Percentiles rank a stretch among this genome's conserved stretches.
Conservation (phyloP, 2,113 vertebrate species). For the Ceyx margarethae region DNA sequence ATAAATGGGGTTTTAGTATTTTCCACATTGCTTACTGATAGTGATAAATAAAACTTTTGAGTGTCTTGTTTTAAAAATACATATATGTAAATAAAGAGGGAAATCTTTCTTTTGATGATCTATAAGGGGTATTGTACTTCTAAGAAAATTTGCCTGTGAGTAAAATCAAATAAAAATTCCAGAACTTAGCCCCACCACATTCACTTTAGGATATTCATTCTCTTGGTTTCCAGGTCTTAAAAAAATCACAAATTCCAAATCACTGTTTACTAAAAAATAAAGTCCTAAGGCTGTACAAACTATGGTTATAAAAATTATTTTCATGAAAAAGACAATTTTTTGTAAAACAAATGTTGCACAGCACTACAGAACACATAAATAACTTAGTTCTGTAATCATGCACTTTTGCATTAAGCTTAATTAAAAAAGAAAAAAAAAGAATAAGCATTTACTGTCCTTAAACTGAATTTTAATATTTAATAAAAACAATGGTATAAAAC, state of each 20-base stretch:
- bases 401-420: not conserved
- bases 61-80: not conserved
- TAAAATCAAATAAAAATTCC: not conserved
- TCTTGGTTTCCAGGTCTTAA: not conserved
- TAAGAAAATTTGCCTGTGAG: not conserved
- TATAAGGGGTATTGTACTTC: not conserved
- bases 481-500: not conserved
- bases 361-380: not conserved
- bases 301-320: not conserved
- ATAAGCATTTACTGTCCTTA: not conserved
- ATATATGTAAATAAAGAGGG: not conserved
- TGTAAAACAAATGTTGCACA: not conserved
- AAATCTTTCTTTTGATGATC: not conserved
- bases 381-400: not conserved
- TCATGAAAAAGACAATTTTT: not conserved
- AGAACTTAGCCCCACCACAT: not conserved
- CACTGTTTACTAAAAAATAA: not conserved
- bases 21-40: not conserved
- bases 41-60: not conserved
- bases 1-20: not conserved
- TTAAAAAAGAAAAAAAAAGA: not conserved
- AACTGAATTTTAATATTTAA: not conserved
- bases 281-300: not conserved
- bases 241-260: not conserved
- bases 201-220: not conserved